These are phyloP conservation scores for Talpa occidentalis DNA, from an alignment of 2,113 vertebrate genomes.

Conservation along the genomic window DNA sequence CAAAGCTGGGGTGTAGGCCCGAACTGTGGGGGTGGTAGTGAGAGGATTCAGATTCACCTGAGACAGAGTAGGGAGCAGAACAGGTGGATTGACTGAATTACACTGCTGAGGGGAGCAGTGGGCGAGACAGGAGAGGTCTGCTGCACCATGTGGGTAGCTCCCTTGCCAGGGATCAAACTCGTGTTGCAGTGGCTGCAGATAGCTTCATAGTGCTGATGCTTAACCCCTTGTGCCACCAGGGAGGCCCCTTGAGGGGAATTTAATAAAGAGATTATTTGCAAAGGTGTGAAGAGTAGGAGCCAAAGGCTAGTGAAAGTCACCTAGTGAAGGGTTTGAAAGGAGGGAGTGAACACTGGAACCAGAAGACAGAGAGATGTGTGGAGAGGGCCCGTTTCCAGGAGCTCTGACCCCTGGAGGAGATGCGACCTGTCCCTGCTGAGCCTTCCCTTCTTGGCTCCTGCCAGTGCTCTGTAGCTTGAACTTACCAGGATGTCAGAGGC, in stretches of 20 bases:
- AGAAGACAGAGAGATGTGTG: neutral
- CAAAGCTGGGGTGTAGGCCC: no score
- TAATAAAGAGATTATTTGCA: neutral
- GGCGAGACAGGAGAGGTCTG: no score
- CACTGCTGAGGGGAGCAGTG: no score
- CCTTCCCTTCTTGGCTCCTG: accelerated
- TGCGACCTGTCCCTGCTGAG: accelerated
- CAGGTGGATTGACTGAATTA: no score
- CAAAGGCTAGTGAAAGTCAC: neutral
- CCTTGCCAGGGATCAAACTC: no score
- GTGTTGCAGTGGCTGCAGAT: no score
- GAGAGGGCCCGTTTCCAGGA: neutral
- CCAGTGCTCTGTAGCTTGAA: neutral
- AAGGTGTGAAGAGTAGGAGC: neutral
- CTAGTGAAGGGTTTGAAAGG: accelerated
- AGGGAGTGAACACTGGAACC: neutral
- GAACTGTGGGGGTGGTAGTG: no score
- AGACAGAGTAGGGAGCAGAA: no score
- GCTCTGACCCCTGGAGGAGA: neutral
- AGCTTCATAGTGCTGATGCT: no score
- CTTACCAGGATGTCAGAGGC: neutral
- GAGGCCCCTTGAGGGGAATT: neutral
- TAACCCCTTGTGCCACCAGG: no score
- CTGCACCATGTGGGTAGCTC: no score
- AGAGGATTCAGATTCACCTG: no score